Percentiles rank a stretch among this genome's conserved stretches.
These are phyloP conservation scores for Potamarius usumacintae DNA, from an alignment of 2,113 vertebrate species.

Conservation along the genomic window DNA sequence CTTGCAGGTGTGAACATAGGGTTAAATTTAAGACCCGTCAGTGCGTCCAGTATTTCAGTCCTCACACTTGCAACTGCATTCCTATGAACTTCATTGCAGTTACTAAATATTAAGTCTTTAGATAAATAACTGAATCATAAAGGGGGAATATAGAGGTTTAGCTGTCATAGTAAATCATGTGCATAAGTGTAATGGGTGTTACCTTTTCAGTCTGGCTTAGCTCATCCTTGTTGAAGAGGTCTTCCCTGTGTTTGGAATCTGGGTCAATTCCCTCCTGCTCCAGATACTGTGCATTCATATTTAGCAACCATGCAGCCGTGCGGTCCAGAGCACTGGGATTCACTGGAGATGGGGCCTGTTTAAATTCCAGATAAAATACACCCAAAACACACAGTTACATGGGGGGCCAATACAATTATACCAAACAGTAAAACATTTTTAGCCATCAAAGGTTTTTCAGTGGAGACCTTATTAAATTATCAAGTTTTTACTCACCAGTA, in stretches of 20 bases:
- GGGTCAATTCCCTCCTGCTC: slow-evolving; percentile 88
- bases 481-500: neutral
- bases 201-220: slow-evolving; percentile 92
- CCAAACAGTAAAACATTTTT: neutral
- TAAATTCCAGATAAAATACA: slow-evolving; percentile 47
- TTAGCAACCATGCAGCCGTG: slow-evolving; percentile 97
- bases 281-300: slow-evolving; percentile 95
- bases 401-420: neutral
- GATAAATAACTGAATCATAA: neutral
- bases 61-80: neutral
- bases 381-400: neutral
- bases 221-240: slow-evolving; percentile 84
- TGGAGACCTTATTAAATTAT: neutral
- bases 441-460: neutral
- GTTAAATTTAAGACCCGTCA: neutral
- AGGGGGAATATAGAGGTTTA: neutral
- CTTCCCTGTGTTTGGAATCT: slow-evolving; percentile 74
- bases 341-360: slow-evolving; percentile 92
- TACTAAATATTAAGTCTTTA: neutral
- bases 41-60: neutral
- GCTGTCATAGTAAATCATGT: neutral
- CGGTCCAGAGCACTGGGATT: slow-evolving; percentile 94
- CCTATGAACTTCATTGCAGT: neutral
- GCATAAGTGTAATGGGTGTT: slow-evolving; percentile 51
- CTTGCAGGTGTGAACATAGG: neutral